phyloP scores from a whole-genome alignment of 2,888 invertebrate species.

The Pterobdella sp. region DNA sequence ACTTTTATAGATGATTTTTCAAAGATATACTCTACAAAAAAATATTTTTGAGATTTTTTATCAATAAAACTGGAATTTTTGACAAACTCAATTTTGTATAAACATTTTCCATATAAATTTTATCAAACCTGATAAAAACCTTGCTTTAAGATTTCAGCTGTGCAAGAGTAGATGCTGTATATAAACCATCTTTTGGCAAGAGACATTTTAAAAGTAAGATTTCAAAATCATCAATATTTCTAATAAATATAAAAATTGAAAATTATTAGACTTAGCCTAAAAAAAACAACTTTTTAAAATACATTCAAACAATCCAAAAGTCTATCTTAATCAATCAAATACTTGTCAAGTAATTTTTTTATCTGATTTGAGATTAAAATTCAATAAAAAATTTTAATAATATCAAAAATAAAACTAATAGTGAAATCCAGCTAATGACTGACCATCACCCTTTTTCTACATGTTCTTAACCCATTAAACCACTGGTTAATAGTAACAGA shows the following conservation, averaged over 20 bases:
- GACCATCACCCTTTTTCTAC: no score
- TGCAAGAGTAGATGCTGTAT: constrained; percentile 20
- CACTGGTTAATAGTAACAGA: not conserved
- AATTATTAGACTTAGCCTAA: not conserved
- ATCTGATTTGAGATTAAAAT: no score
- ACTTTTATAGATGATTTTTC: not conserved
- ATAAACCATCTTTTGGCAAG: constrained; percentile 18
- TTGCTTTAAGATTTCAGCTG: constrained; percentile 13
- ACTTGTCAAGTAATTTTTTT: no score
- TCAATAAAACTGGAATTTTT: not conserved
- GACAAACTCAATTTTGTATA: not conserved
- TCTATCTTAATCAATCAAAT: no score
- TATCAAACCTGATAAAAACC: not conserved
- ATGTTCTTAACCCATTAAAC: not conserved
- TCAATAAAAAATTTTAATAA: no score
- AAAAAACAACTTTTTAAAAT: not conserved
- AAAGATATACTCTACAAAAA: not conserved
- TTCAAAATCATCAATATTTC: not conserved
- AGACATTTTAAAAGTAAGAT: constrained; percentile 19
- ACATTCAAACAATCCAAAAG: no score
- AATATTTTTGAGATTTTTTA: not conserved
- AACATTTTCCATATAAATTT: not conserved
- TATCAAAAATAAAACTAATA: no score
- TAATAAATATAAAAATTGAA: not conserved
- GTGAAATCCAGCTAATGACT: no score